These are phyloP conservation scores for Nerophis lumbriciformis DNA, from an alignment of 2,113 vertebrate genomes.

Conservation along the genomic window DNA sequence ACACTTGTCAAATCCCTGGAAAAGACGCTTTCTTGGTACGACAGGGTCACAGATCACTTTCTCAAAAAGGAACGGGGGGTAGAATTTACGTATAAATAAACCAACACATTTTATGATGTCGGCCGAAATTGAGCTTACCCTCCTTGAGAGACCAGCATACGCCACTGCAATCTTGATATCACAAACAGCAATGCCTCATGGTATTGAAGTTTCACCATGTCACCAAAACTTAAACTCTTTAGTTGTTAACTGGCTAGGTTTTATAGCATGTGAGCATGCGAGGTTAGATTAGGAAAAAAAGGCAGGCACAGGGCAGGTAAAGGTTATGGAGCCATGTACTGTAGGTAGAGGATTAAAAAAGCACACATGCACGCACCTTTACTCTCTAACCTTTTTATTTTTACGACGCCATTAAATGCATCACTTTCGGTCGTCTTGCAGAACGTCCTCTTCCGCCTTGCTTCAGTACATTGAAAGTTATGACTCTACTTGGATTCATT, in stretches of 20 bases:
- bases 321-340: slow-evolving; percentile 6
- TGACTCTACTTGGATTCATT: slow-evolving; percentile 10
- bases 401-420: slow-evolving; percentile 39
- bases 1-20: too few species aligned
- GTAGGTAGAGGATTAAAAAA: slow-evolving; percentile 6
- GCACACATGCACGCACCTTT: neutral
- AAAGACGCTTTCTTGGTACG: too few species aligned
- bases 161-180: neutral
- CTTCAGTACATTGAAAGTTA: slow-evolving; percentile 28
- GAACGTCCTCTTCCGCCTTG: slow-evolving; percentile 8
- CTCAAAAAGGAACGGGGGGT: too few species aligned
- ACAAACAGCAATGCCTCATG: neutral
- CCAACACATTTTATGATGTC: too few species aligned
- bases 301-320: neutral
- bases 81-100: too few species aligned
- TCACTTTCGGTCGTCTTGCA: slow-evolving; percentile 32
- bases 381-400: slow-evolving; percentile 14
- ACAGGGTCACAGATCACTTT: too few species aligned
- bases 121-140: too few species aligned
- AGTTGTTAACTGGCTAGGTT: too few species aligned
- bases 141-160: too few species aligned
- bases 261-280: neutral
- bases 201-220: too few species aligned
- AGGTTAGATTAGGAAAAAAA: neutral
- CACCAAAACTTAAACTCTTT: too few species aligned